Base-by-base conservation (phyloP, 2,888 invertebrate species). In the Athetis lepigone region DNA sequence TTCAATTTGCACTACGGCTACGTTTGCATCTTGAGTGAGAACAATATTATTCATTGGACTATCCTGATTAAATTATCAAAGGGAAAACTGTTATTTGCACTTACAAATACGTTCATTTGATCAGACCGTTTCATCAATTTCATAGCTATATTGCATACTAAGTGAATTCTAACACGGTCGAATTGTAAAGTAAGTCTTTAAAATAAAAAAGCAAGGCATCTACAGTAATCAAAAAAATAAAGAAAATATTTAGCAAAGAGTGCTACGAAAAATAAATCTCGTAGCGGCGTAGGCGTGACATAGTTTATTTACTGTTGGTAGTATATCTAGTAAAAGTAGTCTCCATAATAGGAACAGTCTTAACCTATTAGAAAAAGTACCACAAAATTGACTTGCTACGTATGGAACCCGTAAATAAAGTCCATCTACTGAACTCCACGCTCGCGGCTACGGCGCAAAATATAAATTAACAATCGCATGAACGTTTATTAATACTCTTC, bases 1-100 rank as follows among this genome's bases (percentile, higher is more conserved):
- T 67, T 51, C 63, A 43, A 58, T 65, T 65, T 62, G 57, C 63
- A 63, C 65, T 65, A 42, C 39, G 67, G 60, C 65, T 65, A 42
- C 39, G 67, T 55, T 55, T 73, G 51, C 66, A 73, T 62, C 60
- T 55, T 54, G 59, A 72, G 66, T 60, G 54, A 51, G 36, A 42
- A 74, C 61, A 73, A 64, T 72, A 68, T 77, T 51, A 59, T 46
- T 43, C 45, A 72, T 58, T 50, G 33, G 25, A 56, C 37, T 59
- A 55, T 70, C 29, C 69, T 19, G 42, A 71, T 63, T 63, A 19
- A 42, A 67, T 52, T 29, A 42, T 47, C 39, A 42, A 37, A 29
- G 29, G 43, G 16, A 21, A 67, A 67, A 60, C 50, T 49, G 61
- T 45, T 65, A 50, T 27, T 61, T 45, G 60, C 46, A 60, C 49